Percentiles rank a stretch among this genome's conserved stretches.
phyloP scores from a whole-genome alignment of 2,113 vertebrate species.

The Calypte anna region DNA sequence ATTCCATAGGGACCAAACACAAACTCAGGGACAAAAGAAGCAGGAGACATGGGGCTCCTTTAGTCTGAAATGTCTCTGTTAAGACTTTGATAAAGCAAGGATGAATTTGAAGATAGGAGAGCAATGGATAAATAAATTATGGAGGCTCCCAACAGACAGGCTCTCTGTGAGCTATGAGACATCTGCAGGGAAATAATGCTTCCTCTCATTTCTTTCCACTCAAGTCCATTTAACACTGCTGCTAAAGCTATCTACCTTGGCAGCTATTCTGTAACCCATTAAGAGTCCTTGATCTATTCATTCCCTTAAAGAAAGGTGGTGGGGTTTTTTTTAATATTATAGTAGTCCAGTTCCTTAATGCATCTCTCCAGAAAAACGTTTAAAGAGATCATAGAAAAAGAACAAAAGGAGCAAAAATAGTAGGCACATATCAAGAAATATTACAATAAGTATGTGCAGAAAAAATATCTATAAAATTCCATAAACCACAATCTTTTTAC shows the following conservation, averaged over 20 bases:
- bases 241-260: slow-evolving; percentile 58
- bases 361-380: slow-evolving; percentile 13
- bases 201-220: slow-evolving; percentile 53
- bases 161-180: slow-evolving; percentile 49
- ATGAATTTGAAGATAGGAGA: slow-evolving; percentile 31
- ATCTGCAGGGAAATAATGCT: slow-evolving; percentile 63
- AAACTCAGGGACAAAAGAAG: neutral
- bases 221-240: slow-evolving; percentile 61
- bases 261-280: slow-evolving; percentile 61
- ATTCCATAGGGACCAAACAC: neutral
- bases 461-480: neutral
- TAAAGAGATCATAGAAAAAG: neutral
- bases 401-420: neutral
- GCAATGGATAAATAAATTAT: slow-evolving; percentile 55
- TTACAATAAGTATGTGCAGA: neutral
- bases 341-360: slow-evolving; percentile 6
- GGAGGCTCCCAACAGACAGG: slow-evolving; percentile 23
- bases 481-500: neutral
- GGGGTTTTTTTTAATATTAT: neutral
- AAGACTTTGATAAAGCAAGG: neutral
- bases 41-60: neutral
- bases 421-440: neutral
- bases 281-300: slow-evolving; percentile 63
- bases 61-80: neutral
- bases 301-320: neutral